phyloP scores from a whole-genome alignment of 2,888 invertebrate species.

The Pristionchus exspectatus region DNA sequence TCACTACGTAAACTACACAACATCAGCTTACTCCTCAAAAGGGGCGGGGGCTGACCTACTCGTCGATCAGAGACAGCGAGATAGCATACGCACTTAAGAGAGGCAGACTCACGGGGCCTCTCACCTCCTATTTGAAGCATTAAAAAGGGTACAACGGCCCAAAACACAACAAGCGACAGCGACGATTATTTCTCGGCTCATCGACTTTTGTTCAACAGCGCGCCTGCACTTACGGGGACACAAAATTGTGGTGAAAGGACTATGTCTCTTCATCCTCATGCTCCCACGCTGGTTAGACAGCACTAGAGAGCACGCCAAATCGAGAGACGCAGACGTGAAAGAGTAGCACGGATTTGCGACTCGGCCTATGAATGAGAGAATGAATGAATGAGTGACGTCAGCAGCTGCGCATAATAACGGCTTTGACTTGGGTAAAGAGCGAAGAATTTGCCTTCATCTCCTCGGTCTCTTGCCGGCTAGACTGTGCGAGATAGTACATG shows the following conservation, averaged over 20 bases:
- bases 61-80: neutral
- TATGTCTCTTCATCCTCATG: neutral
- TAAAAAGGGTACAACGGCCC: neutral
- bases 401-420: neutral
- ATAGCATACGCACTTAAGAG: neutral
- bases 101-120: neutral
- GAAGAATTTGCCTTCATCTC: neutral
- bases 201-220: slow-evolving; percentile 31
- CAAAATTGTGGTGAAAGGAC: neutral
- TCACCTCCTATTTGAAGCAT: neutral
- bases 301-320: neutral
- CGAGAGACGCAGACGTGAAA: neutral
- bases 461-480: neutral
- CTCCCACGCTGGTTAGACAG: neutral
- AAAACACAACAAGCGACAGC: too few relatives aligned
- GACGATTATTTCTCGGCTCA: neutral
- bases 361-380: neutral
- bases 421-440: neutral
- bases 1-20: neutral
- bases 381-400: neutral
- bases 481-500: neutral
- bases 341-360: neutral
- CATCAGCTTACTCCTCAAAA: too few relatives aligned
- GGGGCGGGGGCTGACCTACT: neutral
- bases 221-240: neutral